Base-by-base conservation (phyloP, 1,140 invertebrate species). In the Drosophila mayri region DNA sequence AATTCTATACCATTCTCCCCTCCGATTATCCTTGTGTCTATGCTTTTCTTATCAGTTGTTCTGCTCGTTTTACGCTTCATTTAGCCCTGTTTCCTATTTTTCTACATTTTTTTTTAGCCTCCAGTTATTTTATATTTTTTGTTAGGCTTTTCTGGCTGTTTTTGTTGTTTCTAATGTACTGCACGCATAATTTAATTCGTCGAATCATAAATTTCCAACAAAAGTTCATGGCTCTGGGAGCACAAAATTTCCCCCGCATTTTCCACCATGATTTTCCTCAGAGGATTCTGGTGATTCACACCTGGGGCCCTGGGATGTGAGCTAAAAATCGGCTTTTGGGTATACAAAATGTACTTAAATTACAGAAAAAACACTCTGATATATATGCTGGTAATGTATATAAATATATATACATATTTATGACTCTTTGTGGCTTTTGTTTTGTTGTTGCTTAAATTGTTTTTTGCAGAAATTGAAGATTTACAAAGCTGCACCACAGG, bases 141-240 rank as follows among this genome's bases (percentile, higher is more conserved):
- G 10, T 5, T 5, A 18, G 22, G 20, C 18, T 25, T 47, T 37
- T 58, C 9, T 16, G 20, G 11, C n/a, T 68, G 32, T 54, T 55
- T 18, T 52, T 55, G 43, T 50, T 63, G 41, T 35, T 55, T 76
- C 20, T 68, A 90, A 84, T 90, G 81, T 81, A 64, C 70, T 81
- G 80, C 70, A 88, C 85, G 85, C 81, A 81, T 90, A 90, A 90
- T 90, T 84, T 90, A 90, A 90, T 90, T 84, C 67, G 57, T 76
- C 77, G 85, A 84, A 84, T 90, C 78, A 76, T 79, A 84, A 84
- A 84, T 90, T 81, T 67, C 64, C 61, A 71, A 70, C 73, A 81
- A 82, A 76, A 77, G 74, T 78, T 85, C 77, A 84, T 47, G 44
- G 14, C 20, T 22, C 43, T 22, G 20, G 20, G 16, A 22, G 43